Evolutionary conservation across 30 jellyfish, hydroid and myxozoan genomes (phyloP), one percentile per base, ranked within the genome.

Genomic region (Pelagia noctiluca): DNA sequence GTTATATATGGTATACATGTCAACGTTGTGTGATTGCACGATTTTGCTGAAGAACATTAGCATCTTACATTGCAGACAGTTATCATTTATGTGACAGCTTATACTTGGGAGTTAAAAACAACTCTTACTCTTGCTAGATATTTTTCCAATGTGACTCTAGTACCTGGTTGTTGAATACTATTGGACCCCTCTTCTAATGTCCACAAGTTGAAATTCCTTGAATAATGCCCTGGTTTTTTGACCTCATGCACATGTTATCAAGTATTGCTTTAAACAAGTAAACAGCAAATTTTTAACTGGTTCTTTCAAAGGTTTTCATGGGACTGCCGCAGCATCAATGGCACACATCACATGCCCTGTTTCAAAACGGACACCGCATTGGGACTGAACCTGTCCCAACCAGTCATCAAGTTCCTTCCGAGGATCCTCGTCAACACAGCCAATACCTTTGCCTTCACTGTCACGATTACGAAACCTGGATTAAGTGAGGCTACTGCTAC

Each of bases 401-500:
- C 95, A 24, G 79, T 36, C 30, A 52, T 85, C 2, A 29, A 46
- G 22, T 61, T 85, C 50, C 47, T 73, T 50, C 84, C 95, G 35
- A 42, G 38, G 65, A 73, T 85, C 47, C 49, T 83, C 34, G 32
- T 36, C 66, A 74, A 21, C 32, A 61, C 83, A 4, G 80, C 95
- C 10, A 24, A 78, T n/a, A 11, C 76, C 35, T 85, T 69, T 49
- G 86, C 81, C n/a, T 85, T 85, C 42, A 57, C 80, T 34, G 85
- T 73, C 25, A 85, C 95, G 37, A 76, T 73, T 18, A 60, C 74
- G 75, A 85, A 78, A 23, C 64, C 24, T 18, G 84, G 83, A 2
- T 35, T 57, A 66, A 73, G 47, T 13, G 61, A 77, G 28, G 86
- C 88, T 0, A 33, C 88, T 3, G 95, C 95, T 12, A 65, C 47